Percentiles rank a stretch among this genome's conserved stretches.
These are phyloP conservation scores for Zaprionus davidi DNA, from an alignment of 1,140 invertebrate genomes.

Conservation along the genomic window DNA sequence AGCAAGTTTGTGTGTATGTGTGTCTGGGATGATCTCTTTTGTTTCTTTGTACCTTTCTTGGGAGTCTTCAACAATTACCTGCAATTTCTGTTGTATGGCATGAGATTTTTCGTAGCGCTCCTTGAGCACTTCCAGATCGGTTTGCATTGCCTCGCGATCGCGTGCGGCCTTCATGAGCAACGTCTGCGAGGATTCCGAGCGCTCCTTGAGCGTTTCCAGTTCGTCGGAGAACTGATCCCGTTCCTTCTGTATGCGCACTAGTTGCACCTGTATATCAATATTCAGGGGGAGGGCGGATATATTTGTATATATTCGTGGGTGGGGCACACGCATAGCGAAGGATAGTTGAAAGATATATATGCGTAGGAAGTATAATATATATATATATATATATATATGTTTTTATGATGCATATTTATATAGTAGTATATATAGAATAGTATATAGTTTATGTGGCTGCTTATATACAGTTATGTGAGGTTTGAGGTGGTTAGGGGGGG, in stretches of 20 bases:
- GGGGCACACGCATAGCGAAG: slow-evolving; percentile 29
- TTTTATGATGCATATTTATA: slow-evolving; percentile 41
- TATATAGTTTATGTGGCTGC: slow-evolving; percentile 31
- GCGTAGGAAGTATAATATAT: slow-evolving; percentile 51
- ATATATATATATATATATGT: slow-evolving; percentile 12
- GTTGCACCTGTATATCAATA: slow-evolving; percentile 85
- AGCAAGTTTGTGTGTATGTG: not conserved
- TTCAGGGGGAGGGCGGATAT: not conserved
- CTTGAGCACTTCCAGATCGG: slow-evolving; percentile 93
- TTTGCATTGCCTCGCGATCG: slow-evolving; percentile 92
- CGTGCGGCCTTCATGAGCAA: slow-evolving; percentile 93
- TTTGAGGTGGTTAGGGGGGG: not conserved
- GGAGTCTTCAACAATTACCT: slow-evolving; percentile 85
- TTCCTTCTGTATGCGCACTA: slow-evolving; percentile 94
- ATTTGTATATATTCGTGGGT: slow-evolving; percentile 6
- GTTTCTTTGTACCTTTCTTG: slow-evolving; percentile 24
- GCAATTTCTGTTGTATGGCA: slow-evolving; percentile 92
- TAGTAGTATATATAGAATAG: slow-evolving; percentile 50
- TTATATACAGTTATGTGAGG: not conserved
- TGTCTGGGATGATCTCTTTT: slow-evolving; percentile 2
- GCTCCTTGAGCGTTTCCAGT: slow-evolving; percentile 91
- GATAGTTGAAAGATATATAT: slow-evolving; percentile 73
- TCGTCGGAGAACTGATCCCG: slow-evolving; percentile 92
- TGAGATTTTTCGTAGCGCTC: slow-evolving; percentile 95
- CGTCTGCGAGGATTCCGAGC: slow-evolving; percentile 90